Evolutionary conservation across 2,888 invertebrate genomes (phyloP), one percentile per base, ranked within the genome.

Genomic region (Pterobdella sp.): DNA sequence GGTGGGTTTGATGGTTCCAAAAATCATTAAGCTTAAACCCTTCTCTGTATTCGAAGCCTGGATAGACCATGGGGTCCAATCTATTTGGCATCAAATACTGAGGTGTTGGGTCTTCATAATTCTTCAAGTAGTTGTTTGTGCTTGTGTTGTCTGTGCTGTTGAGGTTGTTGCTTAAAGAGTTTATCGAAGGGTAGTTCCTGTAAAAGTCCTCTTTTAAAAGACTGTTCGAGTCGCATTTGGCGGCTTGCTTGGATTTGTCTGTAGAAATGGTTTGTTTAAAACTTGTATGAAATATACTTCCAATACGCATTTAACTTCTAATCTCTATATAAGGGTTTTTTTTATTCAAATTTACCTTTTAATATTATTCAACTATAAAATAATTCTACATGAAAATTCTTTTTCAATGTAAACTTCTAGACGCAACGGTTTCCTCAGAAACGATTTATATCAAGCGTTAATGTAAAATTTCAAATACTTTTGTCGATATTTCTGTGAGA

Each of bases 201-300:
- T 14, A 14, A 26, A 26, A 56, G 60, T 56, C 60, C 4, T 26
- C n/a, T n/a, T 56, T 56, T 22, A 42, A 42, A 42, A 22, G 7
- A 3, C 18, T 26, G 60, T n/a, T 56, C 60, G 26, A 22, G n/a
- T 56, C 60, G 60, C n/a, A 14, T 22, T n/a, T 56, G 60, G 10
- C 26, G 60, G 60, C 60, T 26, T 56, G 60, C 26, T 56, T 56
- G 18, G 60, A 56, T 26, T 56, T 56, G 60, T 26, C 60, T 56
- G 60, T n/a, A n/a, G n/a, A n/a, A n/a, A n/a, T n/a, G n/a, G n/a
- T n/a, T n/a, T n/a, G n/a, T n/a, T n/a, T n/a, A n/a, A n/a, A n/a
- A n/a, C n/a, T n/a, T n/a, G n/a, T n/a, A n/a, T n/a, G n/a, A n/a
- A n/a, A n/a, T n/a, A n/a, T n/a, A n/a, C n/a, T n/a, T n/a, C n/a